These are phyloP conservation scores for Rutpela maculata DNA, from an alignment of 2,888 invertebrate species.

Conservation along the genomic window DNA sequence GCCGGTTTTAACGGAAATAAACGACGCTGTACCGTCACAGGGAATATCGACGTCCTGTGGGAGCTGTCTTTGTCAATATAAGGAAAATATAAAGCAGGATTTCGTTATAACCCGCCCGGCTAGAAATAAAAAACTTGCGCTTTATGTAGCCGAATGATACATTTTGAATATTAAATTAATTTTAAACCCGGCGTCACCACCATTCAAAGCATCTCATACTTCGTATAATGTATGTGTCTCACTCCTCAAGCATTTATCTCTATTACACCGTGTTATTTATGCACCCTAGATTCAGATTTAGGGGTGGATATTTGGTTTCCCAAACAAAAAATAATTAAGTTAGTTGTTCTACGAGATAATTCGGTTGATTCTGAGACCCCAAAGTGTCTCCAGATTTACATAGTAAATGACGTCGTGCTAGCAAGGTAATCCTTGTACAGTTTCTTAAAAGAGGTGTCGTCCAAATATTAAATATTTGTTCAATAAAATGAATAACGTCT, in stretches of 20 bases:
- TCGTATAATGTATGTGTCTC: slow-evolving; percentile 5
- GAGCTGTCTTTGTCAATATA: slow-evolving; percentile 9
- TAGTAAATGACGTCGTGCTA: neutral
- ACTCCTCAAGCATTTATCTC: slow-evolving; percentile 20
- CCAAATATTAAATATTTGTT: too few relatives aligned
- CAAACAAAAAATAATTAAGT: slow-evolving; percentile 27
- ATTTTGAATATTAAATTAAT: slow-evolving; percentile 27
- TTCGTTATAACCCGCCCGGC: slow-evolving; percentile 4
- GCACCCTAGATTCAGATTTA: slow-evolving; percentile 15
- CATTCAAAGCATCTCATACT: neutral
- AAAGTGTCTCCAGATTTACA: neutral
- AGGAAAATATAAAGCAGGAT: slow-evolving; percentile 8
- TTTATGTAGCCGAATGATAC: slow-evolving; percentile 7
- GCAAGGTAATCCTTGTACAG: neutral
- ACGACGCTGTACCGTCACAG: slow-evolving; percentile 2
- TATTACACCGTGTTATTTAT: slow-evolving; percentile 22
- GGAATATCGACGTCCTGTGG: slow-evolving; percentile 2
- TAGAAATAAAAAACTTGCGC: slow-evolving; percentile 6
- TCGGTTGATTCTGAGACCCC: neutral
- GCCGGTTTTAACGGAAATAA: slow-evolving; percentile 21
- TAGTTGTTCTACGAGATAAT: neutral
- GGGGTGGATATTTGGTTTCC: slow-evolving; percentile 6
- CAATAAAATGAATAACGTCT: too few relatives aligned
- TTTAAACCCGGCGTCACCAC: neutral
- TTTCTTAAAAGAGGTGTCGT: neutral